phyloP scores from a whole-genome alignment of 2,113 vertebrate genomes.

The Eptesicus fuscus region DNA sequence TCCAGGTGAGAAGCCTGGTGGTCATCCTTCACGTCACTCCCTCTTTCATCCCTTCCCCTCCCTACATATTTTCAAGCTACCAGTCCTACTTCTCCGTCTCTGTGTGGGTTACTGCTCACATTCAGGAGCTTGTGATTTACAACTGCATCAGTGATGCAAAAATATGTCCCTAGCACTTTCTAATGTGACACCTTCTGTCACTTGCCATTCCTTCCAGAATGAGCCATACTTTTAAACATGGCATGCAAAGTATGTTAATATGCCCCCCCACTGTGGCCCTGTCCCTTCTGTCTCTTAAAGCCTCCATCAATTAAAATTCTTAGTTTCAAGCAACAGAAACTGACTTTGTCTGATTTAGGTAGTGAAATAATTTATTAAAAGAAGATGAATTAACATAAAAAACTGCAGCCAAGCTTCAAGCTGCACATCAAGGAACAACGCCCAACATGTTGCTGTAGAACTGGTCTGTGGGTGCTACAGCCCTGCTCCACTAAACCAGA shows the following conservation, averaged over 20 bases:
- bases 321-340: neutral
- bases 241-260: neutral
- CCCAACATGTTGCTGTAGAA: no score
- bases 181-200: neutral
- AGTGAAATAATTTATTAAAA: neutral
- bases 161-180: neutral
- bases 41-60: neutral
- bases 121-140: neutral
- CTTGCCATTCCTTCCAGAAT: neutral
- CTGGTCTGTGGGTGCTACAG: neutral
- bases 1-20: neutral
- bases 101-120: neutral
- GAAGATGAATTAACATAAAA: neutral
- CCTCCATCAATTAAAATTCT: neutral
- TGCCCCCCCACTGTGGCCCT: neutral
- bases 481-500: neutral
- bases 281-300: neutral
- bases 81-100: neutral
- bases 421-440: neutral
- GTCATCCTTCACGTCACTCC: neutral
- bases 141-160: neutral
- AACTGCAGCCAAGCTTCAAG: neutral
- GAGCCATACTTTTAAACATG: neutral
- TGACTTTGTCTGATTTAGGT: neutral
- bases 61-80: neutral